phyloP scores from a whole-genome alignment of 2,113 vertebrate genomes.

The Condylura cristata region DNA sequence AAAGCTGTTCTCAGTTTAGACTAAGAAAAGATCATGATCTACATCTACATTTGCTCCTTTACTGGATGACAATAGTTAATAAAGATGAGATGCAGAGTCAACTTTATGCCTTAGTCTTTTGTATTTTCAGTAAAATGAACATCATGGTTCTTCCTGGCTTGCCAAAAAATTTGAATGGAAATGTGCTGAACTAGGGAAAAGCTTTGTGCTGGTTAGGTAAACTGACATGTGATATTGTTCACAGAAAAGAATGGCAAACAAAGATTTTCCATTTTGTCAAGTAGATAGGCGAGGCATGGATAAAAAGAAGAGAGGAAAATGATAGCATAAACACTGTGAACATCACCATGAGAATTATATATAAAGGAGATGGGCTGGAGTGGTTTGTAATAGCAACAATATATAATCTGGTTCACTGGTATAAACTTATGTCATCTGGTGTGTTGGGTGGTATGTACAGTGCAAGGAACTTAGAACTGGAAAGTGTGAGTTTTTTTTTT shows the following conservation, averaged over 20 bases:
- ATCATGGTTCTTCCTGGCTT: not conserved
- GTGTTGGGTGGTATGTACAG: slow-evolving; percentile 37
- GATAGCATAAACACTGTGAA: not conserved
- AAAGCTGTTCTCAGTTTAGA: slow-evolving; percentile 41
- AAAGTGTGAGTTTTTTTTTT: slow-evolving; percentile 76
- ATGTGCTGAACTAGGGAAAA: slow-evolving; percentile 29
- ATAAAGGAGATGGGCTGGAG: slow-evolving; percentile 45
- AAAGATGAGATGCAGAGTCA: slow-evolving; percentile 12
- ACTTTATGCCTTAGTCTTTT: slow-evolving; percentile 53
- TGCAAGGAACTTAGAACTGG: slow-evolving; percentile 73
- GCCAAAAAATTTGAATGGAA: slow-evolving; percentile 41
- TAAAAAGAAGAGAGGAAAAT: not conserved
- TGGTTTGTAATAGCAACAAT: slow-evolving; percentile 65
- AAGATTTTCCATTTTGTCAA: slow-evolving; percentile 38
- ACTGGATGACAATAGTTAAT: not conserved
- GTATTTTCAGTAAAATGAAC: slow-evolving; percentile 18
- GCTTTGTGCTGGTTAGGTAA: slow-evolving; percentile 30
- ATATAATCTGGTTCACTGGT: slow-evolving; percentile 73
- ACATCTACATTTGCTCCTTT: slow-evolving; percentile 29
- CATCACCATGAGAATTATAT: not conserved
- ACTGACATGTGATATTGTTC: slow-evolving; percentile 9
- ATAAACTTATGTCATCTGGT: slow-evolving; percentile 76
- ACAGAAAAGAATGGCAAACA: slow-evolving; percentile 20
- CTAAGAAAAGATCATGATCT: slow-evolving; percentile 29
- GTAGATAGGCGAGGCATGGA: not conserved